Evolutionary conservation across 2,888 invertebrate genomes (phyloP), one percentile per base, ranked within the genome.

Genomic region (Lymantria monacha): DNA sequence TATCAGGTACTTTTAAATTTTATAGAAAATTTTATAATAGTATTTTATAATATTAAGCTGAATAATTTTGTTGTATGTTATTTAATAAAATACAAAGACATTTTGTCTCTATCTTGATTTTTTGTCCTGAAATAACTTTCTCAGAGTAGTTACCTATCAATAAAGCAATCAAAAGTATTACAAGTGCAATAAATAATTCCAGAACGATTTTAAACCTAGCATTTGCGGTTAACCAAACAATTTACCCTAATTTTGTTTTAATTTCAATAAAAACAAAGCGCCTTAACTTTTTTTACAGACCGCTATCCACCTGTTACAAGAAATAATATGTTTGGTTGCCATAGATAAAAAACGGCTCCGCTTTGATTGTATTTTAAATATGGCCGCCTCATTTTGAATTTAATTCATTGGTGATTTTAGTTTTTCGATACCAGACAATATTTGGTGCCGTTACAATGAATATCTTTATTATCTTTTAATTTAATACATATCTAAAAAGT

Each of bases 161-260:
- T 66, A 42, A 65, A 68, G 60, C 52, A 60, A 67, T 71, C 59
- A 54, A 36, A 40, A 36, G 33, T 37, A 45, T 57, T 57, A 61
- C 62, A 61, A 56, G 47, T 52, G 50, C 52, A 57, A 62, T 59
- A 61, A 33, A 33, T 10, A 33, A 33, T 10, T 33, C 10, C 22
- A 22, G 33, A 7, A 8, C 7, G 2, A 64, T 58, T 62, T 60
- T 58, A 48, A 60, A 65, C 51, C 53, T 58, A 79, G 74, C 71
- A 74, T 79, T 83, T 81, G 86, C 71, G 86, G 87, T 82, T 74
- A 73, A 76, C 80, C 81, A 61, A 74, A 75, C 74, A 67, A 82
- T 83, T 80, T 78, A 74, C 76, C 81, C 76, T 84, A 83, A 86
- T 84, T 83, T 72, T 55, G 69, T 76, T 85, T 85, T 83, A 84